Conservation (phyloP, 2,888 invertebrate genomes). For the Physocephala rufipes region DNA sequence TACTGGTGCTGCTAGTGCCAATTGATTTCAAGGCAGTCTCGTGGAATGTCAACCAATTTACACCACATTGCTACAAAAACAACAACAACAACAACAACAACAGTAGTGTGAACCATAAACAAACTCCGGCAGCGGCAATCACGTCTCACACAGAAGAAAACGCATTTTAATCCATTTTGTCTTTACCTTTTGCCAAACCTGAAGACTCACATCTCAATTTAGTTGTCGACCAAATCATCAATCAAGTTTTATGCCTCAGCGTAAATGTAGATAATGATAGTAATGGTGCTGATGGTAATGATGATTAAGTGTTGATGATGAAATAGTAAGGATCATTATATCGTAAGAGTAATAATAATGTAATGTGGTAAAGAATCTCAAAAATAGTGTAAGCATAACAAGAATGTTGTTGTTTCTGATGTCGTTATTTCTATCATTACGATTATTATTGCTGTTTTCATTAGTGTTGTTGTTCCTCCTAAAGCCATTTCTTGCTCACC, state of each 20-base stretch:
- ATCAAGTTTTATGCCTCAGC: conserved; percentile 41
- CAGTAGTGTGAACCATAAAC: background rate
- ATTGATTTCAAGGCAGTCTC: conserved; percentile 25
- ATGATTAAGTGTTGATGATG: conserved; percentile 1
- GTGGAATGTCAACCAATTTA: conserved; percentile 35
- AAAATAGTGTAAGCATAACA: background rate
- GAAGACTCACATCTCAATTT: conserved; percentile 47
- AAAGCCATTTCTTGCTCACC: conserved; percentile 9
- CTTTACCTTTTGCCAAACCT: conserved; percentile 38
- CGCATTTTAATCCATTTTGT: conserved; percentile 33
- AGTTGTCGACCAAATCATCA: conserved; percentile 48
- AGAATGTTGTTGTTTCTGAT: conserved; percentile 9
- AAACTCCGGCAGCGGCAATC: background rate
- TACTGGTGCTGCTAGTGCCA: conserved; percentile 17
- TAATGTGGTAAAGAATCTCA: too few relatives aligned
- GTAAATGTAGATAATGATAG: background rate
- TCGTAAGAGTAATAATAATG: too few relatives aligned
- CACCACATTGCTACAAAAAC: conserved; percentile 21
- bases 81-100: conserved; percentile 7
- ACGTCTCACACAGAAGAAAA: background rate
- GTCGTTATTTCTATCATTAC: conserved; percentile 7
- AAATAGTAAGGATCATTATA: background rate
- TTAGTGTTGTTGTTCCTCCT: conserved; percentile 9
- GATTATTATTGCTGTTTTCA: conserved; percentile 31
- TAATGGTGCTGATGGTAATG: conserved; percentile 3